Conservation (phyloP, 1,140 invertebrate genomes). For the Eurosta solidaginis region DNA sequence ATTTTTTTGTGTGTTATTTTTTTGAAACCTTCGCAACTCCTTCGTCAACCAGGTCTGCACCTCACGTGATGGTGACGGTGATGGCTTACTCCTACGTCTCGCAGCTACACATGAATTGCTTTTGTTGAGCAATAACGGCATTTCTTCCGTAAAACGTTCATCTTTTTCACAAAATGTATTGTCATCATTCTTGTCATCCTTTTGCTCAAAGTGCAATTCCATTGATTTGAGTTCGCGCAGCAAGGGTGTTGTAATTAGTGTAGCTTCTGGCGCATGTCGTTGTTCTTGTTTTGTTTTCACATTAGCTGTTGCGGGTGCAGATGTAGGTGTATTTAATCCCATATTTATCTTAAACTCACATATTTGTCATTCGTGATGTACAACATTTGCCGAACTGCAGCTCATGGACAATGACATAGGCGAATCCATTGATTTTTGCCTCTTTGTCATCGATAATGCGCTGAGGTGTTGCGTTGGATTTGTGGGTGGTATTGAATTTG, state of each 20-base stretch:
- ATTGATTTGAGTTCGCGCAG: background rate
- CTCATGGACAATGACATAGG: conserved; percentile 16
- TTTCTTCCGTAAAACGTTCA: conserved; percentile 13
- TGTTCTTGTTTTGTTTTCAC: background rate
- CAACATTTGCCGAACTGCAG: background rate
- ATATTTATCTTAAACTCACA: background rate
- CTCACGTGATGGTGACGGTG: background rate
- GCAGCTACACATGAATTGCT: background rate
- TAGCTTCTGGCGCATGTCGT: background rate
- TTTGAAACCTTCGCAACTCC: conserved; percentile 22
- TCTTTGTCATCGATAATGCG: background rate
- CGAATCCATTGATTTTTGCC: conserved; percentile 33
- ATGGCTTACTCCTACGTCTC: background rate
- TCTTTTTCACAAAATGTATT: conserved; percentile 35
- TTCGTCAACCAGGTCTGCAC: background rate
- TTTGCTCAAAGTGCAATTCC: conserved; percentile 12
- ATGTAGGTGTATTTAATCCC: no score
- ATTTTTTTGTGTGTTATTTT: conserved; percentile 17
- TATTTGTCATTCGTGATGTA: conserved; percentile 33
- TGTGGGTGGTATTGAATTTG: background rate
- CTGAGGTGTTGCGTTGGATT: background rate
- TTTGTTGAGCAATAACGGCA: conserved; percentile 18
- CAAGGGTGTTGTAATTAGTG: background rate
- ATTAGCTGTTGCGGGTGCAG: background rate
- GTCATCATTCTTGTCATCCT: conserved; percentile 28